Base-by-base conservation (phyloP, 2,113 vertebrate species). In the Megalops atlanticus region DNA sequence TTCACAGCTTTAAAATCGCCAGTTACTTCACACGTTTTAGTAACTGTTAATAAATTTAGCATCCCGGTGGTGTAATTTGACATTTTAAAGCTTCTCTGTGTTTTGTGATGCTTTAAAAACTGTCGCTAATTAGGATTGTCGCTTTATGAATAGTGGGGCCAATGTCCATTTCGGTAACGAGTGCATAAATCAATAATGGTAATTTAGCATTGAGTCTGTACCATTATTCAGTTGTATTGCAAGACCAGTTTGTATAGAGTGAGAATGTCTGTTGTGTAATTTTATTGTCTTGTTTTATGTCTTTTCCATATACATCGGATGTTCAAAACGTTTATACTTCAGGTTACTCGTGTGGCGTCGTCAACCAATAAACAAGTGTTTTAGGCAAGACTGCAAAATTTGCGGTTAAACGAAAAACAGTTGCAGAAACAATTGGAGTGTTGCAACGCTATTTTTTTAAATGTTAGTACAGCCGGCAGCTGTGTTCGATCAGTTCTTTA, bases 401-500 rank as follows among this genome's bases (percentile, higher is more conserved):
- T 35, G 7, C 8, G 54, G 31, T 27, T 64, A 4, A n/a, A n/a
- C n/a, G n/a, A 64, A 10, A 78, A 82, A 77, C 64, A 31, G n/a
- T 16, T 33, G 11, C 33, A 47, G 70, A 70, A 27, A 4, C 12
- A 40, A 38, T 69, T 69, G 38, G 58, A 33, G 10, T 16, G n/a
- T 31, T 70, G 58, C 64, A 70, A 35, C 58, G 69, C 77, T 18
- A 87, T 90, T 92, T 90, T 86, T 86, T 89, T 86, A 92, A 90
- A 92, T 90, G 89, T 89, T 90, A 89, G 88, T 85, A 90, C 89
- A 90, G 90, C 86, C 85, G 89, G 90, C 90, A 94, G 93, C 90
- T 94, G 92, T 89, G 90, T 90, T 91, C 90, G 85, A 89, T 89
- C 90, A 88, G 77, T 87, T 87, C 89, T 92, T 93, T 92, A 92